Conservation (phyloP, 2,888 invertebrate genomes). For the Bhutanitis thaidina region DNA sequence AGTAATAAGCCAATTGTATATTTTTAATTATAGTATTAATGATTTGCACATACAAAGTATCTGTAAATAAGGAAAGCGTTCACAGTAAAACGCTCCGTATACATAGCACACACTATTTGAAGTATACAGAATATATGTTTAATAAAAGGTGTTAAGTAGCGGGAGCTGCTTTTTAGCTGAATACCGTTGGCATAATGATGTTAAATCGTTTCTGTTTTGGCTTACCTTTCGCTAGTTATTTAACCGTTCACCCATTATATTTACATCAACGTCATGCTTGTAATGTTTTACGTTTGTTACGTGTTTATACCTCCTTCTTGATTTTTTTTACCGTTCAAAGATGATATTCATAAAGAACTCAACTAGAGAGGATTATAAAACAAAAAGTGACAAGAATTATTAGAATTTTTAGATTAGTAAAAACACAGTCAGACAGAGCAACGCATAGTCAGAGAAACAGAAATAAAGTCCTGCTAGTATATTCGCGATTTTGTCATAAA, state of each 20-base stretch:
- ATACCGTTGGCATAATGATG: slow-evolving; percentile 1
- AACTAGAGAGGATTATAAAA: no score
- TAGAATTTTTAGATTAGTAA: no score
- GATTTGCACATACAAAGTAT: slow-evolving; percentile 8
- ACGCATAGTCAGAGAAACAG: no score
- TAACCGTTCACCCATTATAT: slow-evolving; percentile 10
- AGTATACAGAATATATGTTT: slow-evolving; percentile 4
- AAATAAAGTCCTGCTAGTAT: no score
- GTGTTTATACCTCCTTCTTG: neutral
- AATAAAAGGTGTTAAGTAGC: neutral
- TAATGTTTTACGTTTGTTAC: slow-evolving; percentile 13
- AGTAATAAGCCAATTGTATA: slow-evolving; percentile 18
- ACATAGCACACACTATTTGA: neutral
- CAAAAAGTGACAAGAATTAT: no score
- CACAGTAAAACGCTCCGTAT: slow-evolving; percentile 1
- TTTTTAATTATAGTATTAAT: slow-evolving; percentile 10
- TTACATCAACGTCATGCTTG: slow-evolving; percentile 9
- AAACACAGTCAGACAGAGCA: no score
- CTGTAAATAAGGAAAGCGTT: slow-evolving; percentile 1
- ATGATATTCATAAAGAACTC: neutral
- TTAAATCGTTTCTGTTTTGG: slow-evolving; percentile 2
- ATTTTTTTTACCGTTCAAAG: neutral
- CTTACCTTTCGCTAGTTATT: slow-evolving; percentile 12
- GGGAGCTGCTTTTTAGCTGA: neutral
- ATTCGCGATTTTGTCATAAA: no score